Evolutionary conservation across 2,888 invertebrate species (phyloP).

Genomic region (Drosophila algonquin): DNA sequence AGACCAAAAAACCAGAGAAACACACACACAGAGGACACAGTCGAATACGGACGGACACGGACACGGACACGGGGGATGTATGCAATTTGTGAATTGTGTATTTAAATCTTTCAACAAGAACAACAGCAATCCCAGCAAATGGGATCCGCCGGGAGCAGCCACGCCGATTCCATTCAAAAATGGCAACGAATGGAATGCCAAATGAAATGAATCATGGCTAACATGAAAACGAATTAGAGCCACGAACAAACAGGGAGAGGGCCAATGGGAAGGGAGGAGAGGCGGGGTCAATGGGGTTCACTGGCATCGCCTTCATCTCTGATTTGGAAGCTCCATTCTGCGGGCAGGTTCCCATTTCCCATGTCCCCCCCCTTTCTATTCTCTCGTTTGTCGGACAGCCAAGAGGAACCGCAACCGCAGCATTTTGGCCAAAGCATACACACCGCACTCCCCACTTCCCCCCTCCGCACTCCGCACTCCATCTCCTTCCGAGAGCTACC

Average conservation of each 20-base stretch:
- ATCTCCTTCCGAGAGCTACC: conserved; percentile 23
- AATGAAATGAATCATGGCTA: conserved; percentile 8
- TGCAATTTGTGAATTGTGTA: conserved; percentile 48
- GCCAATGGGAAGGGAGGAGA: neutral
- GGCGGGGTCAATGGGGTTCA: neutral
- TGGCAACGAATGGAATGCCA: neutral
- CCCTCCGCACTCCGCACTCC: neutral
- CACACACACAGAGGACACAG: neutral
- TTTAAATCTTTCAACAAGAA: conserved; percentile 44
- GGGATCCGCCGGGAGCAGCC: neutral
- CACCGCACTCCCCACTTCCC: neutral
- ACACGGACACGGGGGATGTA: neutral
- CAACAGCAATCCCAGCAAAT: neutral
- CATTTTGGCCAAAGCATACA: conserved; percentile 42
- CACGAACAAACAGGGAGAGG: neutral
- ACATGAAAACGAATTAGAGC: conserved; percentile 32
- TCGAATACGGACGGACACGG: neutral
- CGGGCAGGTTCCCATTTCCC: neutral
- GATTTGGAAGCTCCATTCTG: neutral
- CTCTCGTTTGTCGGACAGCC: conserved; percentile 30
- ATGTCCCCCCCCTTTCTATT: conserved; percentile 7
- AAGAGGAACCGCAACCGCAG: conserved; percentile 47
- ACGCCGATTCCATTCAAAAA: conserved; percentile 1
- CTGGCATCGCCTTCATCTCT: neutral
- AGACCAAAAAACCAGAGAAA: neutral